A percentile compares a stretch with the other conserved stretches of the same genome.
Evolutionary conservation across 2,113 vertebrate species (phyloP).

Genomic region (Cottus gobio): DNA sequence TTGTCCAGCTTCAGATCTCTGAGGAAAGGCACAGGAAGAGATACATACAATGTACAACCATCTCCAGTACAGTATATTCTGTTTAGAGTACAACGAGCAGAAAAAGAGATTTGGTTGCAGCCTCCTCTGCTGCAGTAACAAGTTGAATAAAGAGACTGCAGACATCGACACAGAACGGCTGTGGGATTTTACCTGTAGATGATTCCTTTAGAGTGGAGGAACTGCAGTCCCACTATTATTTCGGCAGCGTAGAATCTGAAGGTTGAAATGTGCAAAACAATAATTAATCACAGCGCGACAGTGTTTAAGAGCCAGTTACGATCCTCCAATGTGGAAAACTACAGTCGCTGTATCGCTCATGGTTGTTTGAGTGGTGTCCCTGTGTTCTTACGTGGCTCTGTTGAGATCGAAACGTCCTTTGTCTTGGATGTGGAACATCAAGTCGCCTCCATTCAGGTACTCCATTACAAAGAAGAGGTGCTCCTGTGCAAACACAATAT

Average conservation of each 20-base stretch:
- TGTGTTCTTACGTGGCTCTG: constrained; percentile 89
- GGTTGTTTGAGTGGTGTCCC: neutral
- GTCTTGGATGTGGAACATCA: constrained; percentile 99
- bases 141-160: neutral
- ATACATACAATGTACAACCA: neutral
- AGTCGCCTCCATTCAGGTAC: constrained; percentile 96
- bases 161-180: neutral
- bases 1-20: constrained; percentile 99
- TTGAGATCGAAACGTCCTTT: constrained; percentile 95
- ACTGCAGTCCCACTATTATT: constrained; percentile 94
- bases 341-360: neutral
- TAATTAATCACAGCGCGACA: neutral
- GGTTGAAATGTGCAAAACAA: constrained; percentile 39
- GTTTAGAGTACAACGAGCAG: neutral
- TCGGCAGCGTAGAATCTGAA: constrained; percentile 95
- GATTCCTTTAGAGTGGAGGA: constrained; percentile 94
- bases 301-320: neutral
- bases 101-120: neutral
- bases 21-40: neutral
- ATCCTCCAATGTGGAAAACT: neutral
- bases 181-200: constrained; percentile 90
- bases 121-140: neutral
- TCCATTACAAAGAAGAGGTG: constrained; percentile 99
- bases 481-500: constrained; percentile 83
- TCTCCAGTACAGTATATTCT: neutral